Conservation (phyloP, 2,888 invertebrate genomes). For the Drosophila nigricruria region DNA sequence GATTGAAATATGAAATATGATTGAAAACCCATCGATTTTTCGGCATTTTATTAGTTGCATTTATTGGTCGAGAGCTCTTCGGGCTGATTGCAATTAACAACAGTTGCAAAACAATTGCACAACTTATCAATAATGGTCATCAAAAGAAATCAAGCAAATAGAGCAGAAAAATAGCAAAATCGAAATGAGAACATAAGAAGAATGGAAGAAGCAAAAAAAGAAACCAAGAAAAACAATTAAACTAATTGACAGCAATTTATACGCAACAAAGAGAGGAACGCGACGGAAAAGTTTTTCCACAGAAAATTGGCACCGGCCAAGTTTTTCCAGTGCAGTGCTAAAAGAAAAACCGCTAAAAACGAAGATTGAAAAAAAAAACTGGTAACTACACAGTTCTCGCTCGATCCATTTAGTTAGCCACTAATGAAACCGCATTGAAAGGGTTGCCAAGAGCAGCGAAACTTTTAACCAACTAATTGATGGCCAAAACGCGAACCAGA, state of each 20-base stretch:
- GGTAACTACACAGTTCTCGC: slow-evolving; percentile 28
- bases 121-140: slow-evolving; percentile 53
- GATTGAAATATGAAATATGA: slow-evolving; percentile 1
- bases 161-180: slow-evolving; percentile 18
- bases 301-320: slow-evolving; percentile 66
- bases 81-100: slow-evolving; percentile 32
- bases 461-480: slow-evolving; percentile 53
- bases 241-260: slow-evolving; percentile 78
- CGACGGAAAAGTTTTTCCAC: slow-evolving; percentile 50
- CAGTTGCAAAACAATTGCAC: slow-evolving; percentile 41
- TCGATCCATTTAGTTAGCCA: slow-evolving; percentile 58
- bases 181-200: slow-evolving; percentile 9
- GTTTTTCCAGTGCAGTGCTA: slow-evolving; percentile 42
- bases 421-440: slow-evolving; percentile 63
- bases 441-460: slow-evolving; percentile 41
- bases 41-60: slow-evolving; percentile 2
- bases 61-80: slow-evolving; percentile 10
- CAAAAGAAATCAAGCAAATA: slow-evolving; percentile 25
- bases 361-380: slow-evolving; percentile 14
- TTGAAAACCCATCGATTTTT: slow-evolving; percentile 3
- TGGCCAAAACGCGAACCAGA: slow-evolving; percentile 23
- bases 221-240: slow-evolving; percentile 70
- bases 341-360: slow-evolving; percentile 64
- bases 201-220: slow-evolving; percentile 6
- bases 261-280: slow-evolving; percentile 55